Base-by-base conservation (phyloP, 2,797 vertebrate genomes). In the Rhadinocentrus ornatus region DNA sequence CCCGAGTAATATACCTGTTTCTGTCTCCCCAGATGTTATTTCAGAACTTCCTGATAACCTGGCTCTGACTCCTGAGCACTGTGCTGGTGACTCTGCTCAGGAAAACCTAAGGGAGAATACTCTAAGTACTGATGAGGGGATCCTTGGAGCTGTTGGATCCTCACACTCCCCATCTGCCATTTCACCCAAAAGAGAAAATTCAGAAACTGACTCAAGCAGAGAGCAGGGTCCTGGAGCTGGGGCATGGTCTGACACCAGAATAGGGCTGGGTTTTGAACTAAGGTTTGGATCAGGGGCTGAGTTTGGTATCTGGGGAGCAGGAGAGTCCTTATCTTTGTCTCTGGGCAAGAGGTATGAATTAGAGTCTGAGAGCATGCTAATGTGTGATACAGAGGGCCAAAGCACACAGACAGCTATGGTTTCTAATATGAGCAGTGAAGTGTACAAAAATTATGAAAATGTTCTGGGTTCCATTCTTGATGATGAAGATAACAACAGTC, bases 111-210 rank as follows among this genome's bases (percentile, higher is more conserved):
- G 93, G 10, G 94, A 95, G 85, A 94, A 93, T 84, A 93, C 78
- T 54, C 82, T 91, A 50, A 91, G 79, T 56, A 81, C 93, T 41
- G 92, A 95, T 26, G 93, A 95, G 15, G 89, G 88, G 16, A 87
- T 77, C 6, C 68, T 93, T 10, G 87, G 90, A 58, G 90, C 90
- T 41, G 83, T 90, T 41, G 90, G 92, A 66, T 92, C 91, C 27
- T 91, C 91, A 53, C 93, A 94, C 69, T 93, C 93, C 39, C 93
- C 92, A 20, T 84, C 94, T 29, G 94, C 92, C 6, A 94, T 95
- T 71, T 95, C 95, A 72, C 95, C 95, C 22, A 95, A 95, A 89
- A 94, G 94, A 72, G 94, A 95, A 82, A 95, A 95, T 78, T 95
- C 94, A 26, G 94, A 95, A 85, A 93, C 81, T 18, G 93, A 90